Conservation (phyloP, 1,140 invertebrate species). For the Hirudo medicinalis region DNA sequence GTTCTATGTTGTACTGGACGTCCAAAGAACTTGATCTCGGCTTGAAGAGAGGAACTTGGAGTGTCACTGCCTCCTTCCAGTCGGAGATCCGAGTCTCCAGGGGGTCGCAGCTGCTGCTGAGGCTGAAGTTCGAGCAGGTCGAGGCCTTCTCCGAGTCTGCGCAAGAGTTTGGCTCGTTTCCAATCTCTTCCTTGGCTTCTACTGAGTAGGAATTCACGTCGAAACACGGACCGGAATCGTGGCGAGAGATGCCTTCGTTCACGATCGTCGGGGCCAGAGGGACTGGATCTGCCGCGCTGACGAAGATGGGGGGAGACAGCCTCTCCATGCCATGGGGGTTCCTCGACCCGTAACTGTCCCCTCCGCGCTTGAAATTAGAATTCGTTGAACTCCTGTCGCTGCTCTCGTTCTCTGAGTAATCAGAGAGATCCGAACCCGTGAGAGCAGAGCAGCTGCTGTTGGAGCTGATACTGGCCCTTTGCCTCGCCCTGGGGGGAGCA, state of each 20-base stretch:
- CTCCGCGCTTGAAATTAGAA: too few relatives aligned
- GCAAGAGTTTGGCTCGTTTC: not conserved
- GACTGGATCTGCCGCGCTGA: too few relatives aligned
- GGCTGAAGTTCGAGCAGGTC: not conserved
- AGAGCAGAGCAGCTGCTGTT: not conserved
- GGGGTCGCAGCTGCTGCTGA: conserved; percentile 6
- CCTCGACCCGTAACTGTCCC: too few relatives aligned
- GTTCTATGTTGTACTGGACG: conserved; percentile 23
- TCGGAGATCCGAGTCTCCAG: not conserved
- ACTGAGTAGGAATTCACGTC: too few relatives aligned
- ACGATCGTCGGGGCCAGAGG: too few relatives aligned
- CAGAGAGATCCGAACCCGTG: too few relatives aligned
- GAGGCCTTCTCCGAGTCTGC: not conserved
- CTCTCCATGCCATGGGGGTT: too few relatives aligned
- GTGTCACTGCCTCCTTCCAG: conserved; percentile 26
- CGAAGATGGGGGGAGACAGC: too few relatives aligned
- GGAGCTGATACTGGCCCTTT: not conserved
- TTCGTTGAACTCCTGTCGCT: too few relatives aligned
- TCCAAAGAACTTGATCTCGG: conserved; percentile 35
- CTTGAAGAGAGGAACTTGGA: conserved; percentile 34
- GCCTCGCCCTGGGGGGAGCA: not conserved
- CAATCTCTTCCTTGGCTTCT: not conserved
- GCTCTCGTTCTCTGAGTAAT: too few relatives aligned
- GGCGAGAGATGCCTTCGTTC: too few relatives aligned
- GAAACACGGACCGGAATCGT: too few relatives aligned